Evolutionary conservation across 2,113 vertebrate genomes (phyloP).

Genomic region (Anoura caudifer): DNA sequence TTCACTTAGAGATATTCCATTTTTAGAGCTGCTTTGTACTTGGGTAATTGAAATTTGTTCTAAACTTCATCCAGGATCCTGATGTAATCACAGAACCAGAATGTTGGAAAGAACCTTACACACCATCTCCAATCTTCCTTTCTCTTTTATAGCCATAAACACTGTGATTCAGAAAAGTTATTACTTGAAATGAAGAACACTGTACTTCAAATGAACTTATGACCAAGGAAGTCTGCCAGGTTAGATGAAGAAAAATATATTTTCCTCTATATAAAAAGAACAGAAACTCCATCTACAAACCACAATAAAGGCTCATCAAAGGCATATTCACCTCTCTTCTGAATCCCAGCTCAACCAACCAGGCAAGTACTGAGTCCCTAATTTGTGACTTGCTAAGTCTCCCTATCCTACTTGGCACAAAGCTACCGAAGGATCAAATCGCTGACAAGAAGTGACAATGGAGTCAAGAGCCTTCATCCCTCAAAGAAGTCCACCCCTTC

Average conservation of each 20-base stretch:
- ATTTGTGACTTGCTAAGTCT: background rate
- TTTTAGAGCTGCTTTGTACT: slow-evolving; percentile 33
- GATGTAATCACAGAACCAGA: background rate
- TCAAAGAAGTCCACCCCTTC: background rate
- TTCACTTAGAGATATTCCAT: background rate
- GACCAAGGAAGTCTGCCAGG: background rate
- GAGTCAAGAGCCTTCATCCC: background rate
- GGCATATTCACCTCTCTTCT: background rate
- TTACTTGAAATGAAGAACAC: background rate
- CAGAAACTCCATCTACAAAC: background rate
- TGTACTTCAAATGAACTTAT: slow-evolving; percentile 5
- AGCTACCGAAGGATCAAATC: background rate
- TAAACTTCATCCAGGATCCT: background rate
- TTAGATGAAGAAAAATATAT: background rate
- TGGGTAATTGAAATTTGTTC: background rate
- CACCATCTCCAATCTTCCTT: background rate
- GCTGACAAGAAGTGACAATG: background rate
- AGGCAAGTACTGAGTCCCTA: background rate
- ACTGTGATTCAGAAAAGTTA: background rate
- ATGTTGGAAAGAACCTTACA: background rate
- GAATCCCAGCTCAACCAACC: background rate
- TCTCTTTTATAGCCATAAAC: background rate
- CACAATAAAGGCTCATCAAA: background rate
- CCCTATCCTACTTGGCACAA: background rate
- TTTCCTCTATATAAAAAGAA: background rate